Conservation (phyloP, 2,888 invertebrate genomes). For the Cephus pulcher region DNA sequence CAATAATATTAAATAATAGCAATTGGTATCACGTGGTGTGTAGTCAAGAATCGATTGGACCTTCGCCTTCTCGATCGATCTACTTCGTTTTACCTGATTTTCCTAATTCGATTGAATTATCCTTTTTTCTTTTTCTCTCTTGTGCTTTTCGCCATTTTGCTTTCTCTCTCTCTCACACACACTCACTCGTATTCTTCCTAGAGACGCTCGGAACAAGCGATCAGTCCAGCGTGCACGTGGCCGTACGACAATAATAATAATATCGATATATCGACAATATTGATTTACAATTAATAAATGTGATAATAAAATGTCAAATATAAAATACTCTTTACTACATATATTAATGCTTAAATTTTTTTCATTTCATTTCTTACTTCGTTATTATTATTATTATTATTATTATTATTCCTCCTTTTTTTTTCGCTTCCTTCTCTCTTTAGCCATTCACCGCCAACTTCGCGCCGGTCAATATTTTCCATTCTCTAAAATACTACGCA, state of each 20-base stretch:
- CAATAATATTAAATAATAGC: too few relatives aligned
- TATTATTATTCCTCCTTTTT: slow-evolving; percentile 15
- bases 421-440: slow-evolving; percentile 18
- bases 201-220: too few relatives aligned
- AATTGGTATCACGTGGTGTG: too few relatives aligned
- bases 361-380: slow-evolving; percentile 15
- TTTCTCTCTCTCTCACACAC: slow-evolving; percentile 23
- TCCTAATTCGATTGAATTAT: not conserved
- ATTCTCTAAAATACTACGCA: slow-evolving; percentile 52
- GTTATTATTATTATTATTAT: slow-evolving; percentile 19
- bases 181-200: slow-evolving; percentile 15
- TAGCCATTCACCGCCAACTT: slow-evolving; percentile 14
- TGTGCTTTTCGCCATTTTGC: slow-evolving; percentile 23
- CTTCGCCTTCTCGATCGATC: not conserved
- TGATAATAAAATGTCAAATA: slow-evolving; percentile 55
- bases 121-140: slow-evolving; percentile 17
- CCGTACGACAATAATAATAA: too few relatives aligned
- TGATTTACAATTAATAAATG: slow-evolving; percentile 28
- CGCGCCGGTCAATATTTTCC: slow-evolving; percentile 9
- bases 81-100: not conserved
- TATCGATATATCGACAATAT: slow-evolving; percentile 37
- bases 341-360: slow-evolving; percentile 50
- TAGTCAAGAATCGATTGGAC: not conserved
- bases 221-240: too few relatives aligned
- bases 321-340: slow-evolving; percentile 48